Evolutionary conservation across 1,140 invertebrate species (phyloP).

Genomic region (Scaptomyza montana): DNA sequence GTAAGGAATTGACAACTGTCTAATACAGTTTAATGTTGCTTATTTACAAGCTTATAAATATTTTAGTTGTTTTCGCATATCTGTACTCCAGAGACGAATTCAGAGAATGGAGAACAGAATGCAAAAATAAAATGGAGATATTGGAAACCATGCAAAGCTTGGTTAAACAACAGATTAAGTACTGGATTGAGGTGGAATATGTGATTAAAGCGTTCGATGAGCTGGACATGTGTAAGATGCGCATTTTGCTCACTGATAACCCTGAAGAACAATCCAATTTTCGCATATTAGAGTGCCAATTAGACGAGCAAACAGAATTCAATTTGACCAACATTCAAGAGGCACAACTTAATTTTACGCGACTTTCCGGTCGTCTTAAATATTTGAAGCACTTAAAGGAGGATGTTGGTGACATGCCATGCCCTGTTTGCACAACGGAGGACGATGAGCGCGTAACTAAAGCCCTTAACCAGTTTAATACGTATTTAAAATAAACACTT

Average conservation of each 20-base stretch:
- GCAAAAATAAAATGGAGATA: constrained; percentile 85
- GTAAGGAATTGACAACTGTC: constrained; percentile 22
- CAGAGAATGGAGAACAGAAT: constrained; percentile 26
- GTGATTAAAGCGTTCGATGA: constrained; percentile 87
- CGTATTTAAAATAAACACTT: background rate
- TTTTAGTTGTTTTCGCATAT: constrained; percentile 59
- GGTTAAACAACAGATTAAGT: constrained; percentile 85
- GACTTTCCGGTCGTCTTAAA: constrained; percentile 65
- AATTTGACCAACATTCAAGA: constrained; percentile 55
- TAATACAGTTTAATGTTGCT: background rate
- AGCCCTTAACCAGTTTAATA: background rate
- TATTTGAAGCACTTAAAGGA: constrained; percentile 78
- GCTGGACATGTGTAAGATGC: constrained; percentile 89
- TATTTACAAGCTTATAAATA: background rate
- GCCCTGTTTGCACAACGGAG: constrained; percentile 88
- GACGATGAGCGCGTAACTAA: constrained; percentile 66
- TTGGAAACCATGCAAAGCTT: constrained; percentile 88
- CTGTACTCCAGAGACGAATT: constrained; percentile 43
- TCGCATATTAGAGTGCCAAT: constrained; percentile 59
- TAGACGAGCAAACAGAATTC: constrained; percentile 52
- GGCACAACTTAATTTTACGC: constrained; percentile 67
- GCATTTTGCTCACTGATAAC: constrained; percentile 84
- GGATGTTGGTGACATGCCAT: constrained; percentile 85
- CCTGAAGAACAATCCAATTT: constrained; percentile 69
- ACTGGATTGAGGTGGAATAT: constrained; percentile 82